Evolutionary conservation across 2,888 invertebrate genomes (phyloP).

Genomic region (Horisme vitalbata): DNA sequence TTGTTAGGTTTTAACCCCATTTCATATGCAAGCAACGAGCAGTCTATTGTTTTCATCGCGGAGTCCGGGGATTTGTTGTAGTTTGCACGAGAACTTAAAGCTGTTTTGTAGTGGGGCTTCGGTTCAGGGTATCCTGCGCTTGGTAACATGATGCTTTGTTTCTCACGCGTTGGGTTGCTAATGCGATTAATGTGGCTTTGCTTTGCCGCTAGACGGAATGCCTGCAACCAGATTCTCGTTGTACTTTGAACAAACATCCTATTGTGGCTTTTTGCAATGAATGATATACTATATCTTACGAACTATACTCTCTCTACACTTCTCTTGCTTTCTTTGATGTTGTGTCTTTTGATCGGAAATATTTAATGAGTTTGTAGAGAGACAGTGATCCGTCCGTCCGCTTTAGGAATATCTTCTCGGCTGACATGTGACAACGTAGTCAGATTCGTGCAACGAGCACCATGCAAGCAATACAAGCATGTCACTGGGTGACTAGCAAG

Average conservation of each 20-base stretch:
- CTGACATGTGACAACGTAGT: slow-evolving; percentile 14
- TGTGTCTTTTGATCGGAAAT: no score
- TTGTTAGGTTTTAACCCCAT: slow-evolving; percentile 20
- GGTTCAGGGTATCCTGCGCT: slow-evolving; percentile 40
- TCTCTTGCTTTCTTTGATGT: no score
- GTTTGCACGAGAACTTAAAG: slow-evolving; percentile 18
- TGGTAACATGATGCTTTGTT: slow-evolving; percentile 53
- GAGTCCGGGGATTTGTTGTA: slow-evolving; percentile 12
- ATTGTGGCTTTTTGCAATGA: no score
- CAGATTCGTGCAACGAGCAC: slow-evolving; percentile 16
- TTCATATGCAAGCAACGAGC: slow-evolving; percentile 1
- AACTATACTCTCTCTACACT: no score
- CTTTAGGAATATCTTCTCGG: background rate
- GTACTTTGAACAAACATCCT: background rate
- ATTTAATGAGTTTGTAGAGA: no score
- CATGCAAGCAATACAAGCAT: slow-evolving; percentile 32
- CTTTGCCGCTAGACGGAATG: slow-evolving; percentile 21
- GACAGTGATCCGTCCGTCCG: no score
- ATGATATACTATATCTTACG: no score
- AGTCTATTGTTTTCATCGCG: slow-evolving; percentile 10
- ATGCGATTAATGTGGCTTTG: slow-evolving; percentile 40
- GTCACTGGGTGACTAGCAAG: slow-evolving; percentile 37
- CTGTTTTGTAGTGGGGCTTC: slow-evolving; percentile 35
- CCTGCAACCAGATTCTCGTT: slow-evolving; percentile 11
- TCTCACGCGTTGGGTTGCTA: slow-evolving; percentile 54